Conservation (phyloP, 2,797 vertebrate genomes). For the Huso huso region DNA sequence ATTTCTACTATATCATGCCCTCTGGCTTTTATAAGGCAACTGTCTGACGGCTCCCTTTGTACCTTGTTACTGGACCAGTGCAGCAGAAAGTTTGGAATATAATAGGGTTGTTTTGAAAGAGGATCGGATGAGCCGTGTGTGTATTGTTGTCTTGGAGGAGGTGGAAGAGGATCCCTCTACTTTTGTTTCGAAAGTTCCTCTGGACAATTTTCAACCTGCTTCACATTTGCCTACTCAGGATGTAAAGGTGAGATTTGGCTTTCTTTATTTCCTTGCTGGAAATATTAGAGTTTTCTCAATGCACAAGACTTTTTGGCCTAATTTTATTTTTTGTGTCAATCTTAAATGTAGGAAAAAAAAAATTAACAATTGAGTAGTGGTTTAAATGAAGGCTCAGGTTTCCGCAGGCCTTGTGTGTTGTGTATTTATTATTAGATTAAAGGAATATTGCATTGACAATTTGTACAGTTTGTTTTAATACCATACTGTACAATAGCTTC, state of each 20-base stretch:
- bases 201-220: slow-evolving; percentile 54
- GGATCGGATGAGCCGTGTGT: slow-evolving; percentile 92
- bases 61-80: neutral
- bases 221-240: slow-evolving; percentile 40
- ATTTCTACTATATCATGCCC: neutral
- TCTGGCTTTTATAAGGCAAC: neutral
- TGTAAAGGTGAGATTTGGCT: slow-evolving; percentile 60
- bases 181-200: slow-evolving; percentile 65
- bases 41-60: neutral
- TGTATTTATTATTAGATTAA: neutral
- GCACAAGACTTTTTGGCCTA: too few species aligned
- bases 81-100: slow-evolving; percentile 32
- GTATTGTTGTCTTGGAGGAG: slow-evolving; percentile 98
- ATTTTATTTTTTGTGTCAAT: too few species aligned
- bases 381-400: too few species aligned
- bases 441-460: neutral
- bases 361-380: too few species aligned
- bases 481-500: too few species aligned
- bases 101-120: slow-evolving; percentile 46
- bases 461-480: too few species aligned
- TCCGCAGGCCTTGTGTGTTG: too few species aligned
- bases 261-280: neutral
- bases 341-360: too few species aligned
- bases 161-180: slow-evolving; percentile 86
- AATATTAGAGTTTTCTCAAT: neutral